A percentile compares a stretch with the other conserved stretches of the same genome.
Conservation (phyloP, 2,888 invertebrate species). For the Coecobrya sp. region DNA sequence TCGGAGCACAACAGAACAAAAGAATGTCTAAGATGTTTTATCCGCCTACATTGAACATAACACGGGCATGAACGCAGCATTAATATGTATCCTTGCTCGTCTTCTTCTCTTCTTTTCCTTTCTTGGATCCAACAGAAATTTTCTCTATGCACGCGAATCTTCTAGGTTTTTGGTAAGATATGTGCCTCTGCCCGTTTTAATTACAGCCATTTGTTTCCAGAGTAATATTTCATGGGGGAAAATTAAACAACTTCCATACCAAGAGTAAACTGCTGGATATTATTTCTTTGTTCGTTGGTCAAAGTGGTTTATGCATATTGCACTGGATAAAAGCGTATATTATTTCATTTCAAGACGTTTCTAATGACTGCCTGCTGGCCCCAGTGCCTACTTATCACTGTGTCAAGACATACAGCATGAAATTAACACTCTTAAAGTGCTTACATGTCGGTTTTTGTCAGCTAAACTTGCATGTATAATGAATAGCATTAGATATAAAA, state of each 20-base stretch:
- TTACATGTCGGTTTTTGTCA: neutral
- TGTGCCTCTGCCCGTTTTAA: too few species aligned
- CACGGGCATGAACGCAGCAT: too few species aligned
- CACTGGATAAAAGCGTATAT: conserved; percentile 33
- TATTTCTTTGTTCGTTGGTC: conserved; percentile 46
- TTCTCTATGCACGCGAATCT: too few species aligned
- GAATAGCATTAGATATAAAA: too few species aligned
- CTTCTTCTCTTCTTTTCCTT: too few species aligned
- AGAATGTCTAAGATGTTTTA: too few species aligned
- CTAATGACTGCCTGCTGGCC: conserved; percentile 23
- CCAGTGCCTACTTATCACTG: neutral
- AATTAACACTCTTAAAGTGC: conserved; percentile 4
- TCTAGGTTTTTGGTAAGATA: too few species aligned
- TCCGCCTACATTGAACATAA: too few species aligned
- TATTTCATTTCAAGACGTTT: conserved; percentile 19
- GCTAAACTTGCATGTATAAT: too few species aligned
- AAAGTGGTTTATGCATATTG: conserved; percentile 40
- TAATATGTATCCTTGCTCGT: too few species aligned
- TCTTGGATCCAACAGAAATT: too few species aligned
- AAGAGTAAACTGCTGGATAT: neutral
- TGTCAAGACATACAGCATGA: neutral
- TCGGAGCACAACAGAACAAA: too few species aligned
- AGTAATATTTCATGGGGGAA: conserved; percentile 66
- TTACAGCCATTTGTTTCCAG: conserved; percentile 69
- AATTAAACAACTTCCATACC: conserved; percentile 31